Evolutionary conservation across 1,140 invertebrate species (phyloP), one percentile per base, ranked within the genome.

Genomic region (Antheraea mylitta): DNA sequence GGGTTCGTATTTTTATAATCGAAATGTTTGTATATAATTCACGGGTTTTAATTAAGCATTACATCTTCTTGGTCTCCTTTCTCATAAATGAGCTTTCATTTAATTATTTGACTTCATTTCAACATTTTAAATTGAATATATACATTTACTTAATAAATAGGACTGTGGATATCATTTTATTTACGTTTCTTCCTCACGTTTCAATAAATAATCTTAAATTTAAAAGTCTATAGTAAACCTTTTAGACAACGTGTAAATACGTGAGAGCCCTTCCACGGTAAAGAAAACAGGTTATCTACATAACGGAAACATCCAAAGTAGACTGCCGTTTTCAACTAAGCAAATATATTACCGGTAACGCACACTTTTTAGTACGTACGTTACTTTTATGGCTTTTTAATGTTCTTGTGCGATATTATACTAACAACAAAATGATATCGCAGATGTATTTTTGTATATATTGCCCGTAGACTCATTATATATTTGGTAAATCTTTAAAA

Each of bases 221-320:
- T 22, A 16, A 7, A 61, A 8, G 18, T 13, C 7, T 16, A 61
- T 19, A 0, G 22, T 13, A 4, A 61, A 61, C 5, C 13, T 61
- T 61, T 61, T 61, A 61, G 18, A 10, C n/a, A 61, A 61, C 18
- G 60, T 8, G 18, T 61, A 61, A 61, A 36, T 18, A n/a, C 45
- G 16, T 53, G 45, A 53, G 13, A 53, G 45, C 45, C 45, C 16
- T 53, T 53, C 45, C 9, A 53, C 45, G 16, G 45, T 6, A 53
- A 53, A 53, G 30, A 63, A 36, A 63, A 63, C 61, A 22, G 30
- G 61, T 63, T 36, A 36, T 63, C 37, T 36, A 63, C 30, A 53
- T 53, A 53, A 53, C 45, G 45, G 45, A 53, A 53, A 53, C 45
- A 16, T 53, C 45, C 45, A 53, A 53, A 53, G 45, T 53, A 53